A percentile compares a stretch with the other conserved stretches of the same genome.
phyloP scores from a whole-genome alignment of 1,140 invertebrate genomes.

The honey bee (Apis mellifera) region DNA sequence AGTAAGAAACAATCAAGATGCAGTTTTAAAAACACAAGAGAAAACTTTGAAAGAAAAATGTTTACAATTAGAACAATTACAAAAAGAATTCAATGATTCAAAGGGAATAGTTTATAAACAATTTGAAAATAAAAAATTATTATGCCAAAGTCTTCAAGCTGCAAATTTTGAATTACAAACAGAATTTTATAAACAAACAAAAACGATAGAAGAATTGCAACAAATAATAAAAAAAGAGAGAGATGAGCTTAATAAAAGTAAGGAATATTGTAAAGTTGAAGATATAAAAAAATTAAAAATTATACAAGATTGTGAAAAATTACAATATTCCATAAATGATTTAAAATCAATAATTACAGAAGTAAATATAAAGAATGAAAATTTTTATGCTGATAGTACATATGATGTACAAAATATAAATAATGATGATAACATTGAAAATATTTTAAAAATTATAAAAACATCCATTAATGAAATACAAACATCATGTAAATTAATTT shows the following conservation, averaged over 20 bases:
- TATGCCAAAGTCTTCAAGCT: constrained; percentile 27
- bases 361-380: constrained; percentile 8
- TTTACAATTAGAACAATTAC: constrained; percentile 46
- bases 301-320: constrained; percentile 48
- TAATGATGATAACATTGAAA: constrained; percentile 19
- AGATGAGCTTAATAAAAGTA: constrained; percentile 25
- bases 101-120: constrained; percentile 46
- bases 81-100: constrained; percentile 39
- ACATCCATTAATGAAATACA: constrained; percentile 37
- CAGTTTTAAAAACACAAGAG: constrained; percentile 65
- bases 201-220: constrained; percentile 46
- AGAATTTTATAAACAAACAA: constrained; percentile 31
- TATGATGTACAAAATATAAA: not conserved
- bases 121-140: constrained; percentile 48
- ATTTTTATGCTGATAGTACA: not conserved
- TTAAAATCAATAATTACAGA: constrained; percentile 42
- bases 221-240: constrained; percentile 27
- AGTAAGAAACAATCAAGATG: constrained; percentile 66
- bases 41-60: constrained; percentile 67
- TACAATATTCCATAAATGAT: constrained; percentile 42
- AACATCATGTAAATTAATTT: constrained; percentile 43
- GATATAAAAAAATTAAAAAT: constrained; percentile 40
- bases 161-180: constrained; percentile 36
- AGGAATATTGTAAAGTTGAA: constrained; percentile 22
- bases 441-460: constrained; percentile 37